Evolutionary conservation across 1,140 invertebrate genomes (phyloP), one percentile per base, ranked within the genome.

Genomic region (Rhopalosiphum padi): DNA sequence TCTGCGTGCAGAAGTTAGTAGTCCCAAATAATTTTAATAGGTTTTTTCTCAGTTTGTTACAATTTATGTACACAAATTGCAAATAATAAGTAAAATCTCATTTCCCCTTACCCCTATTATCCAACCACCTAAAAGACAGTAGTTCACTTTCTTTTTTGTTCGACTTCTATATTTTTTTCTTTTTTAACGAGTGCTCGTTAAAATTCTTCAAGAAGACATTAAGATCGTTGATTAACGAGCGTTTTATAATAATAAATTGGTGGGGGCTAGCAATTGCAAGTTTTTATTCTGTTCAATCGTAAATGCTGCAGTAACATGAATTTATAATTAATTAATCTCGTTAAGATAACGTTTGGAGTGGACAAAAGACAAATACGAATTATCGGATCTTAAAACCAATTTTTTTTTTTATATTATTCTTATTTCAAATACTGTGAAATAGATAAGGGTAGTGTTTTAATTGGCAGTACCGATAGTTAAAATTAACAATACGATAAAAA

Each of bases 201-300:
- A 93, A 93, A 93, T 93, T 53, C 77, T 86, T 93, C 91, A 83
- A 93, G 82, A 93, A 93, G 91, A 85, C 91, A 86, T 85, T 93
- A 86, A 93, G 91, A 93, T 93, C 23, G 91, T 93, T 93, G 91
- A 93, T 93, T 93, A 93, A 93, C 51, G 91, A 93, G 77, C 46
- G 82, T 93, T 85, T 93, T 93, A 85, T 93, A 85, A 93, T 92
- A 92, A 92, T 92, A 93, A 93, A 93, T 93, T 85, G 91, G 91
- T 11, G 35, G 48, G 43, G 91, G n/a, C 46, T 82, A 83, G 55
- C 82, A 93, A 83, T 51, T n/a, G 46, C n/a, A 83, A 92, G 82
- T 93, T 93, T 93, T 86, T 93, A n/a, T 91, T 82, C 41, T 68
- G 90, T 91, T 91, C 90, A 91, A 83, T 83, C 68, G 90, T 22